These are phyloP conservation scores for Lasioglossum pauxillum DNA, from an alignment of 2,888 invertebrate species.

Conservation along the genomic window DNA sequence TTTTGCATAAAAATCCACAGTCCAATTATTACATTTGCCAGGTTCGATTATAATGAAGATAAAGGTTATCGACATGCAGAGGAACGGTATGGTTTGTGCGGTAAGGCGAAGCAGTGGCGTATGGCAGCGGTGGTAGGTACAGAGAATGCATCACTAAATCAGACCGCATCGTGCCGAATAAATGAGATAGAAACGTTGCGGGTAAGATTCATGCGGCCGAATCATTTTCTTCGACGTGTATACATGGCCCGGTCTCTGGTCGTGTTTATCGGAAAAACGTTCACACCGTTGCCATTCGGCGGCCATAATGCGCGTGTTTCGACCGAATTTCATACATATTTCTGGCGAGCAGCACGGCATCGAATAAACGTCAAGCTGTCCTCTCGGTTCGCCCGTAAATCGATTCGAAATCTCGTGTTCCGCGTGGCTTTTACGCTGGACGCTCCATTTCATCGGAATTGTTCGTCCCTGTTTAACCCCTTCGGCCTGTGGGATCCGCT, in stretches of 20 bases:
- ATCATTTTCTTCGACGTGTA: constrained; percentile 67
- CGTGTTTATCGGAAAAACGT: constrained; percentile 58
- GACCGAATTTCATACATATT: constrained; percentile 57
- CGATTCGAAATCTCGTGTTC: constrained; percentile 28
- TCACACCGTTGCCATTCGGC: constrained; percentile 36
- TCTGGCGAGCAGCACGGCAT: constrained; percentile 53
- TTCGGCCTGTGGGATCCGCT: not conserved
- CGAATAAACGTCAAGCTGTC: constrained; percentile 63
- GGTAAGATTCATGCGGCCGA: constrained; percentile 64
- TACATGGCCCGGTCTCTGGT: constrained; percentile 8
- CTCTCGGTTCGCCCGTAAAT: constrained; percentile 39
- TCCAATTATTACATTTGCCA: too few species aligned
- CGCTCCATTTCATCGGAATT: constrained; percentile 7
- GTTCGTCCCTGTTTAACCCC: not conserved
- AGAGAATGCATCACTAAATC: constrained; percentile 56
- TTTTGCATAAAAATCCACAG: too few species aligned
- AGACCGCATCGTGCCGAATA: constrained; percentile 58
- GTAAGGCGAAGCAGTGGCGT: not conserved
- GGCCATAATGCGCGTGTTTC: constrained; percentile 41
- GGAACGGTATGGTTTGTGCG: too few species aligned
- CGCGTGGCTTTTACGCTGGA: constrained; percentile 8
- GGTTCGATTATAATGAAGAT: too few species aligned
- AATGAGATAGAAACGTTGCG: constrained; percentile 66
- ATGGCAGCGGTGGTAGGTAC: not conserved
- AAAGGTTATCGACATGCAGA: too few species aligned